Evolutionary conservation across 1,140 invertebrate species (phyloP).

Genomic region (Heliconius hermathena): DNA sequence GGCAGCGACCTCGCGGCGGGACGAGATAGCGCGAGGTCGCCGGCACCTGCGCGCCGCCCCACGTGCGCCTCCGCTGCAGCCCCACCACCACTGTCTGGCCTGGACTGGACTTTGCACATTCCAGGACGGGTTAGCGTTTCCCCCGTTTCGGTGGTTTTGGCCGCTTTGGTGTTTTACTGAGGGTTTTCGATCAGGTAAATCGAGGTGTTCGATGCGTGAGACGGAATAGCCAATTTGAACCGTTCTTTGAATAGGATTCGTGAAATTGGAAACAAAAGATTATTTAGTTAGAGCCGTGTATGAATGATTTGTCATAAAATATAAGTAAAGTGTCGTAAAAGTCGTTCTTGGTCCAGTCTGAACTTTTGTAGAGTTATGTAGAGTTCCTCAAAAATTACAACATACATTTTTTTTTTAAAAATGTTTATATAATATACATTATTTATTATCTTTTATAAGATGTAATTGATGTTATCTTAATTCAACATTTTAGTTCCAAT

Average conservation of each 20-base stretch:
- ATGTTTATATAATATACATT: background rate
- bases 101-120: slow-evolving; percentile 24
- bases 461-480: slow-evolving; percentile 9
- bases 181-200: slow-evolving; percentile 4
- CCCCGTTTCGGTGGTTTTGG: background rate
- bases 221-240: background rate
- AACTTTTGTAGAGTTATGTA: background rate
- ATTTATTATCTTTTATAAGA: background rate
- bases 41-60: slow-evolving; percentile 69
- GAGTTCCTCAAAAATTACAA: background rate
- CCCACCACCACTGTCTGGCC: slow-evolving; percentile 37
- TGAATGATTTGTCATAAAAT: background rate
- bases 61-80: slow-evolving; percentile 29
- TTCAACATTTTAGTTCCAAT: slow-evolving; percentile 14
- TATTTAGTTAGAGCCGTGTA: background rate
- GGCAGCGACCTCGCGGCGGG: slow-evolving; percentile 70
- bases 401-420: background rate
- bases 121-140: slow-evolving; percentile 17
- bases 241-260: background rate
- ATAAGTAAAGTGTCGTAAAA: background rate
- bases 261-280: background rate
- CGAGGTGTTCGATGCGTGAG: background rate
- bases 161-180: background rate
- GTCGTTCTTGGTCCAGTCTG: background rate
- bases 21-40: slow-evolving; percentile 78